Base-by-base conservation (phyloP, 1,140 invertebrate genomes). In the Muscidifurax raptorellus region DNA sequence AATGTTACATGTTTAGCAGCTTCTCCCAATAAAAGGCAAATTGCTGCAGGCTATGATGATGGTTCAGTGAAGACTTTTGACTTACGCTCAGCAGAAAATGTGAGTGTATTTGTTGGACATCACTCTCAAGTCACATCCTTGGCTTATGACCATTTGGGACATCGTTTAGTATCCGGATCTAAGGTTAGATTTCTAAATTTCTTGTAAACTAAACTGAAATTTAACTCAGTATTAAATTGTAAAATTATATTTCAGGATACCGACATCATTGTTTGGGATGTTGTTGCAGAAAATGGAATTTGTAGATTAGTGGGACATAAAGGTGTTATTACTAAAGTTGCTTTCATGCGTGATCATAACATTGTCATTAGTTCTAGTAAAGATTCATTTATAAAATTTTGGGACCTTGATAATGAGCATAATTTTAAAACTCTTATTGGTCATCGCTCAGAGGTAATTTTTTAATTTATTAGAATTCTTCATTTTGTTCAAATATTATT, bases 301-400 rank as follows among this genome's bases (percentile, higher is more conserved):
- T 98, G 96, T 89, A 94, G 98, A 82, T 94, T 99, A 74, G 96
- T 95, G 90, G 99, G 98, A 0, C 99, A 99, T 92, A 99, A 98
- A 94, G 97, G 96, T 44, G 94, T 95, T 0, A 94, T 99, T n/a
- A 99, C 98, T 0, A 96, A 97, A 93, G 93, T 97, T 0, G 89
- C 94, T 15, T 99, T 99, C 90, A 95, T 99, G 89, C 95, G 95
- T 36, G 92, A 95, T 44, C 94, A 95, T 66, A 96, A 98, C 88
- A 95, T 98, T 87, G 90, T 99, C 22, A 94, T 99, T 13, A 97
- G 98, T 86, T 95, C 96, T 78, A 99, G 98, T 2, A 99, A 98
- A 92, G 99, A 99, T 92, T 97, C 97, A 22, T 97, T 97, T 91
- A 95, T 99, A 0, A 99, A 99, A 91, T 98, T 99, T 91, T 99